Evolutionary conservation across 2,797 vertebrate species (phyloP), one percentile per base, ranked within the genome.

Genomic region (Microctenopoma stevenorrisi): DNA sequence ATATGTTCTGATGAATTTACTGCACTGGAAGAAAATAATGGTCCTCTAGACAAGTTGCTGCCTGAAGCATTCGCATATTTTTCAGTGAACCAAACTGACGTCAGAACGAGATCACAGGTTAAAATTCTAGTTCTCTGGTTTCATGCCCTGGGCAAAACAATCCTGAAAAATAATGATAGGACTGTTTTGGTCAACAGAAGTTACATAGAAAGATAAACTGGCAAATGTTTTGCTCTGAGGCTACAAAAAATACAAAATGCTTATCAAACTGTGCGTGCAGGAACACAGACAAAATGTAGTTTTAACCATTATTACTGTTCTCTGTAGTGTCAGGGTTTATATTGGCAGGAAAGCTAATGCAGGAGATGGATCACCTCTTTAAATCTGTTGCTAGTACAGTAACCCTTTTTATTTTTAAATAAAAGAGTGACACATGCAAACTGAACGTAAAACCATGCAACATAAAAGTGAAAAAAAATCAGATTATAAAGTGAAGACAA

Each of bases 61-160:
- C 55, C 40, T 3, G 52, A 81, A 84, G 59, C 65, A 83, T 83
- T 60, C 61, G 38, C 1, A 13, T 72, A 16, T 54, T 68, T 64
- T 59, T 25, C 15, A 64, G 16, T 16, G 18, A 66, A 25, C 37
- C 12, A 55, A 58, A 16, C 62, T 85, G 81, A 88, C 78, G 74
- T 90, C 84, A 90, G 76, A 54, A 47, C 14, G 58, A 72, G 78
- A 85, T 86, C 89, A 87, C 76, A 87, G 68, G 83, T 82, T 85
- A 68, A 11, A 51, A 62, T 22, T 72, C 46, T 63, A n/a, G 2
- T 60, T 63, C 54, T 60, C 38, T 51, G 48, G 47, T 76, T 87
- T 79, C 46, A 74, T 71, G 66, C 57, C 82, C 56, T 68, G 65
- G 67, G 74, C 70, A 67, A 3, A 83, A 43, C 35, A 1, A 66